A percentile compares a stretch with the other conserved stretches of the same genome.
Evolutionary conservation across 2,113 vertebrate genomes (phyloP).

Genomic region (Trogon surrucura): DNA sequence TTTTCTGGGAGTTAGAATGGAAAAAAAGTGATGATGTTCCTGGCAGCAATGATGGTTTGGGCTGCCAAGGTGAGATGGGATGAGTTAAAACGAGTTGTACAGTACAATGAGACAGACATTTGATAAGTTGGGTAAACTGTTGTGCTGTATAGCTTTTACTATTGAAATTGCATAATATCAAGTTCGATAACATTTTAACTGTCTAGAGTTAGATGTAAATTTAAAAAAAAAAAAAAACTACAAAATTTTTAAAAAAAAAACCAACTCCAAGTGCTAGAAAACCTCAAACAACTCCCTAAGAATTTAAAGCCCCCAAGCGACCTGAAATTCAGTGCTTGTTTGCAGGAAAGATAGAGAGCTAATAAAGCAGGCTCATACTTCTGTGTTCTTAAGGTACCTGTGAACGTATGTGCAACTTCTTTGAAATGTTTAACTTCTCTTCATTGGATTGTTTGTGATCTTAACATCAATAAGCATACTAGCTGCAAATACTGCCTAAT

Average conservation of each 20-base stretch:
- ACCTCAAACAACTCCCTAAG: background rate
- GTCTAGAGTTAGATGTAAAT: background rate
- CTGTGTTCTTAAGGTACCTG: background rate
- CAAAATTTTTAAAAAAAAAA: background rate
- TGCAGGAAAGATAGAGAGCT: background rate
- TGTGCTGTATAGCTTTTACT: background rate
- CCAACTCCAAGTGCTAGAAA: background rate
- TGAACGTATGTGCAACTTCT: background rate
- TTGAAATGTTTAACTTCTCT: background rate
- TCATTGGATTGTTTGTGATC: background rate
- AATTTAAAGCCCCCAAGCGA: background rate
- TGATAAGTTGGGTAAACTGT: background rate
- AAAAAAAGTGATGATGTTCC: background rate
- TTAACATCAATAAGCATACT: background rate
- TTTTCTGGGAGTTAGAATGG: background rate
- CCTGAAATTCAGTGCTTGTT: background rate
- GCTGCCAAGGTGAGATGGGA: background rate
- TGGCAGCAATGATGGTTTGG: background rate
- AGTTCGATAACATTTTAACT: background rate
- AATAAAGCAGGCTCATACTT: background rate
- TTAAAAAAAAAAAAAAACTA: background rate
- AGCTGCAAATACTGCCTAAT: background rate
- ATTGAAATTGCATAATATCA: background rate
- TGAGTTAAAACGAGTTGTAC: background rate
- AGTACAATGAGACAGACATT: background rate